phyloP scores from a whole-genome alignment of 2,888 invertebrate species.

The Ceratothoa steindachneri region DNA sequence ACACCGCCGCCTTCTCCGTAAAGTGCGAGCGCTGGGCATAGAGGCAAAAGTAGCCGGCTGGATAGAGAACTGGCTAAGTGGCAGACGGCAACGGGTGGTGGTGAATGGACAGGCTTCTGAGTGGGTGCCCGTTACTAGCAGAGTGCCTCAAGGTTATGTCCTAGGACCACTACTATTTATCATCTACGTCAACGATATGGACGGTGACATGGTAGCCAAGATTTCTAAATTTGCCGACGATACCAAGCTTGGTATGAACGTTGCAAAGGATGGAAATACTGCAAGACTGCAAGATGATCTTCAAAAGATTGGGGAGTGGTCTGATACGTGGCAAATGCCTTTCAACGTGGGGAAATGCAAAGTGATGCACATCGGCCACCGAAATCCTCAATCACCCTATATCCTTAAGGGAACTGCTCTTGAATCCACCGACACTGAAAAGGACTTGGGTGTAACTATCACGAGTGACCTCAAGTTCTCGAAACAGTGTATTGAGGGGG shows the following conservation, averaged over 20 bases:
- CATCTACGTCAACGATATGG: constrained; percentile 1
- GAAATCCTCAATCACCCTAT: not conserved
- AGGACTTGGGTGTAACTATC: not conserved
- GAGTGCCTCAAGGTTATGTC: constrained; percentile 15
- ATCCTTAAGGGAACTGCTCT: not conserved
- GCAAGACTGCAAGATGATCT: too few species aligned
- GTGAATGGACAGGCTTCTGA: not conserved
- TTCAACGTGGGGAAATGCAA: constrained; percentile 14
- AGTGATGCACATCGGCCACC: constrained; percentile 10
- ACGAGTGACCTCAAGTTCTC: not conserved
- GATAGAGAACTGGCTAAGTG: not conserved
- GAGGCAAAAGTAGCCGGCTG: not conserved
- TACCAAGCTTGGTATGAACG: constrained; percentile 3
- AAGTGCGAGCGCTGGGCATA: not conserved
- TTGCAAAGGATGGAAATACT: too few species aligned
- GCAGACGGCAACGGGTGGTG: not conserved
- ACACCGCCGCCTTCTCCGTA: not conserved
- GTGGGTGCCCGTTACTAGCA: not conserved
- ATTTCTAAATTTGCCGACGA: constrained; percentile 9
- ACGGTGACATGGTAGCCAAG: not conserved
- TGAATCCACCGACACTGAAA: not conserved
- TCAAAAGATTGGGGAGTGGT: too few species aligned
- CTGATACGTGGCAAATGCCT: constrained; percentile 4
- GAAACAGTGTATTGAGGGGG: constrained; percentile 5
- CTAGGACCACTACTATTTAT: constrained; percentile 14